Evolutionary conservation across 2,797 vertebrate species (phyloP).

Genomic region (Squalus acanthias): DNA sequence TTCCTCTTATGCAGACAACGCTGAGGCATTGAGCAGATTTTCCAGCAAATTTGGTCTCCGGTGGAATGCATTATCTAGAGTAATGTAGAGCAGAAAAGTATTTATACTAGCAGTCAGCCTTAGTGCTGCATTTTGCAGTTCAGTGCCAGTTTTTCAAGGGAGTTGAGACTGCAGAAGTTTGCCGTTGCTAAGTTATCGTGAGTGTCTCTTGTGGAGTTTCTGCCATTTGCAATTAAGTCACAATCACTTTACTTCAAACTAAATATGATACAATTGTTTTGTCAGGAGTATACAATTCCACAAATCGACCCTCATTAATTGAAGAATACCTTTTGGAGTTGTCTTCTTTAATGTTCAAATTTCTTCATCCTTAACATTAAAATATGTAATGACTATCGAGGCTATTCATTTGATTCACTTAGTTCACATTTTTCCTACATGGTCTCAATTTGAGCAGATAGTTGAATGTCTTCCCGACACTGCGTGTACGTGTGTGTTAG

Average conservation of each 20-base stretch:
- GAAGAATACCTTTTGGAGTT: background rate
- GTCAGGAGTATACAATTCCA: background rate
- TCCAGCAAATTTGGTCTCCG: background rate
- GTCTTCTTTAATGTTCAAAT: background rate
- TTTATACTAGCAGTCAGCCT: background rate
- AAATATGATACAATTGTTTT: background rate
- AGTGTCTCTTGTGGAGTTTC: background rate
- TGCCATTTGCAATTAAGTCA: background rate
- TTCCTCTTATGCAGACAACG: background rate
- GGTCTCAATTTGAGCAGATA: background rate
- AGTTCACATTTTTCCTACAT: background rate
- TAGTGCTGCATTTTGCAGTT: background rate
- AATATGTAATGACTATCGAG: background rate
- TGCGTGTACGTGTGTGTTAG: background rate
- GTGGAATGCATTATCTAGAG: background rate
- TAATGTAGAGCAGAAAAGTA: background rate
- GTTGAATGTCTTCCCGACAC: background rate
- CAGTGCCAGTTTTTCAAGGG: background rate
- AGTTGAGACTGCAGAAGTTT: background rate
- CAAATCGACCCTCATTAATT: background rate
- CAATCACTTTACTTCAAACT: background rate
- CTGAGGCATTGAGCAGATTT: too few species aligned
- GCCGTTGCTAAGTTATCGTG: background rate
- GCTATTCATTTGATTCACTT: background rate
- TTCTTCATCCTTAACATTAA: background rate